Evolutionary conservation across 2,113 vertebrate genomes (phyloP), one percentile per base, ranked within the genome.

Genomic region (Struthio camelus): DNA sequence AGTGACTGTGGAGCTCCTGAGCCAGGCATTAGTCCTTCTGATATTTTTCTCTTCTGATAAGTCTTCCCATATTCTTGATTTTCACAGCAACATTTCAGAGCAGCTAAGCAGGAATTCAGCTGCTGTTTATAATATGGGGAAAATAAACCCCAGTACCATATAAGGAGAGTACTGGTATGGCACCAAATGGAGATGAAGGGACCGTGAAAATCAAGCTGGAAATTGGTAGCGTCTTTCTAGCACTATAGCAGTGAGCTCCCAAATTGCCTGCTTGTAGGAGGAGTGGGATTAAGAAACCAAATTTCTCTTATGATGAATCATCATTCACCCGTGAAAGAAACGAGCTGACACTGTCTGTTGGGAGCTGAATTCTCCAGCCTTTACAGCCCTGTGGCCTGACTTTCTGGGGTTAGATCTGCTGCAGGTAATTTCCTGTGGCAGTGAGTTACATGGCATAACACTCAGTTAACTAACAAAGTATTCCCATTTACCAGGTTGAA

Each of bases 81-180:
- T 94, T 80, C 92, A 93, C 90, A 83, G 93, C 90, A 88, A 59
- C 96, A 96, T 88, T 94, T 94, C 92, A 87, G 85, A 90, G 72
- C 14, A 3, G 80, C 93, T 89, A 81, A 93, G 91, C 7, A 2
- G 89, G 91, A 87, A 80, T 93, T 91, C 87, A 83, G 3, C 84
- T 2, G 42, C 93, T 83, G 59, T 81, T 90, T 61, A 6, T 70
- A 87, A 58, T 79, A 15, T 9, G 46, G 62, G 51, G 93, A 70
- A 90, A 96, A 96, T 93, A 94, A 96, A 84, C 79, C 76, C 42
- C 79, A 58, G 2, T 77, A 76, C 82, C 64, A 50, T 85, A 94
- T 64, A 81, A 71, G 83, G 77, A 79, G 54, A 94, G 84, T 88
- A 81, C 83, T 92, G 85, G 79, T 71, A 16, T 2, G 51, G 71